Conservation (phyloP, 23 tunicate genomes). For the Styela plicata region DNA sequence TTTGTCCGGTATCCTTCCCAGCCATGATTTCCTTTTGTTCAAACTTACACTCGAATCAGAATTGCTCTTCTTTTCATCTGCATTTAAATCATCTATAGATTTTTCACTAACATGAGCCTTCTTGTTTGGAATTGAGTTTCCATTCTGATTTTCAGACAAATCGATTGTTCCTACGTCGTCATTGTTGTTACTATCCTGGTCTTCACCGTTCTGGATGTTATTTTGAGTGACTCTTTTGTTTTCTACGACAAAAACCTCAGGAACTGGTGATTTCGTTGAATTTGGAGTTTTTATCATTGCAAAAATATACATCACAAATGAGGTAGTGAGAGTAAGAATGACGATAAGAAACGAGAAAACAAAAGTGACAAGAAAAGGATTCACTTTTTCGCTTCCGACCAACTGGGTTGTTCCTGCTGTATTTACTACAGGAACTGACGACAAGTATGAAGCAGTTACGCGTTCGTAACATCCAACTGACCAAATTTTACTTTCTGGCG, state of each 20-base stretch:
- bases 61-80: neutral
- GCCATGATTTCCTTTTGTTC: neutral
- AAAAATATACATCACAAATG: neutral
- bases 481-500: slow-evolving; percentile 1
- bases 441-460: neutral
- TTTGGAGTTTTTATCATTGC: neutral
- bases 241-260: neutral
- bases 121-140: neutral
- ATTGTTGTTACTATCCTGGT: neutral
- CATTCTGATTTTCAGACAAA: neutral
- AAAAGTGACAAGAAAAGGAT: slow-evolving; percentile 6
- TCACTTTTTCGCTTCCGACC: slow-evolving; percentile 4
- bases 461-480: slow-evolving; percentile 25
- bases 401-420: neutral
- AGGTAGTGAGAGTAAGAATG: neutral
- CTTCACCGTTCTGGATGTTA: neutral
- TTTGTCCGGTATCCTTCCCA: neutral
- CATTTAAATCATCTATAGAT: neutral
- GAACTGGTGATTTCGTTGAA: too few relatives aligned
- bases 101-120: neutral
- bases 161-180: neutral
- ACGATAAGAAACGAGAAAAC: neutral
- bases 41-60: neutral
- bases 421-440: neutral
- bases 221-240: neutral